Evolutionary conservation across 1,140 invertebrate species (phyloP).

Genomic region (Cotesia chilonis): DNA sequence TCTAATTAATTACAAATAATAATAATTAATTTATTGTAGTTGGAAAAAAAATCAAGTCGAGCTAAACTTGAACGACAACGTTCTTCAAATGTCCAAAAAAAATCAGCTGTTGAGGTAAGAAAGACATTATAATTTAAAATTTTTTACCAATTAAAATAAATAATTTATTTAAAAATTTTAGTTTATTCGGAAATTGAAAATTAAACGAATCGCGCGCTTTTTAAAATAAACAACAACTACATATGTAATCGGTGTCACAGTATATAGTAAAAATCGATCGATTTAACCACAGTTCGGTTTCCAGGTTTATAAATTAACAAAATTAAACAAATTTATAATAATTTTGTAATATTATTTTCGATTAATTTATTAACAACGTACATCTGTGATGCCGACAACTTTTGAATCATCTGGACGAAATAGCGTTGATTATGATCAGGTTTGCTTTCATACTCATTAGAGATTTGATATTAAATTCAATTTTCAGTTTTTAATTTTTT

Average conservation of each 20-base stretch:
- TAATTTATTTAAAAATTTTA: not conserved
- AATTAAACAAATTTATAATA: not conserved
- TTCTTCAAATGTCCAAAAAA: not conserved
- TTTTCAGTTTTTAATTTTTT: no score
- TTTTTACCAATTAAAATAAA: not conserved
- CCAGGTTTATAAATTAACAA: not conserved
- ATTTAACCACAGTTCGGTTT: slow-evolving; percentile 1
- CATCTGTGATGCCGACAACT: slow-evolving; percentile 44
- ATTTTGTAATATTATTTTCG: not conserved
- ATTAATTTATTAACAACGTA: not conserved
- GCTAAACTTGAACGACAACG: slow-evolving; percentile 9
- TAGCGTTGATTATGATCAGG: slow-evolving; percentile 46
- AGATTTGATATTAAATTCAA: no score
- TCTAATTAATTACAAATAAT: not conserved
- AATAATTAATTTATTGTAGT: slow-evolving; percentile 1
- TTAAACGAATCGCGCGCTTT: slow-evolving; percentile 36
- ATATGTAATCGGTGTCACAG: not conserved
- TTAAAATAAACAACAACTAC: not conserved
- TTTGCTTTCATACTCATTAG: slow-evolving; percentile 6
- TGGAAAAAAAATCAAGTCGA: slow-evolving; percentile 23
- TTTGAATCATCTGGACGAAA: slow-evolving; percentile 44
- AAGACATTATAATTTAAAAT: not conserved
- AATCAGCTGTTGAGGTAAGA: slow-evolving; percentile 8
- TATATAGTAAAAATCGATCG: slow-evolving; percentile 23
- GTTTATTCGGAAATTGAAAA: not conserved